Conservation (phyloP, 2,888 invertebrate species). For the Psylliodes chrysocephalus region DNA sequence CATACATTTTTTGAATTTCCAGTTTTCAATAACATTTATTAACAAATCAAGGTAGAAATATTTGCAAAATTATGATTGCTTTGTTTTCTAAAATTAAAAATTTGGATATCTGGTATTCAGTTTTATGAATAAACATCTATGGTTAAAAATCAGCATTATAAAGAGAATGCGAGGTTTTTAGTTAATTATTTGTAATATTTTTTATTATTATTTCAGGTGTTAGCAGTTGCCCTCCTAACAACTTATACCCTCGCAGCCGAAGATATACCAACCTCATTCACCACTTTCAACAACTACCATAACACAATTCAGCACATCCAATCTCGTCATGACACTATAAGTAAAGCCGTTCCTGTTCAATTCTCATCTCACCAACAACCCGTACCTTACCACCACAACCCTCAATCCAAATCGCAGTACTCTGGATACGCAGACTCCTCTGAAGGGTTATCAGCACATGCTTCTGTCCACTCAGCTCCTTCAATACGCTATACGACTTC, state of each 20-base stretch:
- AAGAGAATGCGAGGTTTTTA: no score
- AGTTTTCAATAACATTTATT: no score
- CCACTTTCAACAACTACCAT: constrained; percentile 47
- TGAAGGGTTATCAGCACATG: constrained; percentile 6
- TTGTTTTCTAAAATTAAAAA: no score
- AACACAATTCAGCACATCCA: constrained; percentile 43
- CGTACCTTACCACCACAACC: background rate
- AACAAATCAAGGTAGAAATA: no score
- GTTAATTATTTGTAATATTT: no score
- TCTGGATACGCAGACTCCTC: background rate
- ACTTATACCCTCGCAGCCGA: constrained; percentile 39
- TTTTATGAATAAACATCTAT: no score
- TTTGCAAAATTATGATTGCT: no score
- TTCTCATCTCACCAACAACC: constrained; percentile 15
- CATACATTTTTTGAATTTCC: no score
- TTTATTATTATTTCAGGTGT: constrained; percentile 31
- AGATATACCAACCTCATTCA: constrained; percentile 42
- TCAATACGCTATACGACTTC: background rate
- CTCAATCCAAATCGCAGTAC: background rate
- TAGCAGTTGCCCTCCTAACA: constrained; percentile 30
- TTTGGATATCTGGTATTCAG: no score
- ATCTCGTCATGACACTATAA: constrained; percentile 16
- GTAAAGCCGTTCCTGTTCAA: constrained; percentile 3
- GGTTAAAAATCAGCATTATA: no score
- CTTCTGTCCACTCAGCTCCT: constrained; percentile 7